These are phyloP conservation scores for Peromyscus nudipes DNA, from an alignment of 2,797 vertebrate genomes.

Conservation along the genomic window DNA sequence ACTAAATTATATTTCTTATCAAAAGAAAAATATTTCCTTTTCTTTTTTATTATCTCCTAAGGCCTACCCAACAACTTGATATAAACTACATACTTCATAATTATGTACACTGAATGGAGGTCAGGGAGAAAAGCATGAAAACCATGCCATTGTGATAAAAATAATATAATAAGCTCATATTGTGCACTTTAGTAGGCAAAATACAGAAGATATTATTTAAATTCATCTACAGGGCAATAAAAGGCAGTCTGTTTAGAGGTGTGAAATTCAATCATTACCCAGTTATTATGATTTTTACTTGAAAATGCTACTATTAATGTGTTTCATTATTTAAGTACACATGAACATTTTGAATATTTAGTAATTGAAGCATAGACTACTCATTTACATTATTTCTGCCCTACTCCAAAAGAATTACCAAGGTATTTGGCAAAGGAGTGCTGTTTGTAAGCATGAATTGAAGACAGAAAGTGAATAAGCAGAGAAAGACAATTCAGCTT, in stretches of 20 bases:
- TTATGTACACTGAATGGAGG: not conserved
- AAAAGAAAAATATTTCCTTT: not conserved
- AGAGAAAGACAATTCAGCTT: conserved; percentile 7
- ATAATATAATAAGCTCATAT: not conserved
- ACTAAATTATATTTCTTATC: conserved; percentile 6
- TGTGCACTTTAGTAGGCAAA: conserved; percentile 38
- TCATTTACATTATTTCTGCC: not conserved
- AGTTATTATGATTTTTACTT: conserved; percentile 54
- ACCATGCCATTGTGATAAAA: conserved; percentile 36
- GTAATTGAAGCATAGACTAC: not conserved
- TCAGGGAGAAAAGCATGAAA: not conserved
- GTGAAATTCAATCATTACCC: conserved; percentile 58
- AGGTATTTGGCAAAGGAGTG: not conserved
- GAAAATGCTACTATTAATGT: conserved; percentile 43
- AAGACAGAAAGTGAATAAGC: conserved; percentile 6
- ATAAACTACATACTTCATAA: not conserved
- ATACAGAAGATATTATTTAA: conserved; percentile 47
- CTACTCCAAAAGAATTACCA: not conserved
- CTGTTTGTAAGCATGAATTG: not conserved
- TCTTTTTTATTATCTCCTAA: not conserved
- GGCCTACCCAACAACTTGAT: not conserved
- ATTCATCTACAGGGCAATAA: conserved; percentile 37
- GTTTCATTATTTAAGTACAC: conserved; percentile 42
- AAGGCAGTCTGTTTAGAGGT: conserved; percentile 54
- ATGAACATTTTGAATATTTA: conserved; percentile 19